Evolutionary conservation across 2,797 vertebrate species (phyloP).

Genomic region (Anolis apletophallus): DNA sequence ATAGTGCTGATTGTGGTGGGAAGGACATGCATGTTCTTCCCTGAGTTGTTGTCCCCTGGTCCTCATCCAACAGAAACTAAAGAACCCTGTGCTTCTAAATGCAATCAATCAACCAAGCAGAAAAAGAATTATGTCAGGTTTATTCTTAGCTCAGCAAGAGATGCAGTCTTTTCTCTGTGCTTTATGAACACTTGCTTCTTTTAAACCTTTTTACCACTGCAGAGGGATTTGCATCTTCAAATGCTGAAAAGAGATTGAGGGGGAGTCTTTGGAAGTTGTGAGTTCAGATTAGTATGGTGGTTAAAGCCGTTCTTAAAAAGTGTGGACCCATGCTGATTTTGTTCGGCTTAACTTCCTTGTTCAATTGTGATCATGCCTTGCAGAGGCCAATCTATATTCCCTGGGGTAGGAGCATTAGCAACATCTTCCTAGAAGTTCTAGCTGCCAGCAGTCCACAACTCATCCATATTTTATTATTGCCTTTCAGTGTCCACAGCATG

Average conservation of each 20-base stretch:
- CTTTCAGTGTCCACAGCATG: not conserved
- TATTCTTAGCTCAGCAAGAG: constrained; percentile 69
- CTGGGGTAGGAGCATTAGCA: too few relatives aligned
- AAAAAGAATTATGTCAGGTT: constrained; percentile 62
- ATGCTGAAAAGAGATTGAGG: not conserved
- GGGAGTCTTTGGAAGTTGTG: not conserved
- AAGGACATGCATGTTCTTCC: constrained; percentile 47
- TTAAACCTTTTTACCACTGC: constrained; percentile 1
- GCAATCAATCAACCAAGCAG: constrained; percentile 58
- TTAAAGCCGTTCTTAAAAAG: not conserved
- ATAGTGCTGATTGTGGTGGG: not conserved
- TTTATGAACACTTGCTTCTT: constrained; percentile 50
- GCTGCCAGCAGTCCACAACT: not conserved
- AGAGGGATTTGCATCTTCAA: constrained; percentile 13
- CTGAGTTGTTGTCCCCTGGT: constrained; percentile 67
- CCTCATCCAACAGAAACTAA: constrained; percentile 61
- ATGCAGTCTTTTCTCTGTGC: constrained; percentile 39
- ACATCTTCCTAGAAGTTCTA: not conserved
- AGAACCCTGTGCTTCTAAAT: constrained; percentile 58
- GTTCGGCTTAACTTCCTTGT: too few relatives aligned
- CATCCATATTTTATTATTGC: not conserved
- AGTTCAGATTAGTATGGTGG: not conserved
- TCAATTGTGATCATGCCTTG: too few relatives aligned
- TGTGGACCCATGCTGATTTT: not conserved
- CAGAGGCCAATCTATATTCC: not conserved